Conservation (phyloP, 1,140 invertebrate species). For the Ceratina japonica region DNA sequence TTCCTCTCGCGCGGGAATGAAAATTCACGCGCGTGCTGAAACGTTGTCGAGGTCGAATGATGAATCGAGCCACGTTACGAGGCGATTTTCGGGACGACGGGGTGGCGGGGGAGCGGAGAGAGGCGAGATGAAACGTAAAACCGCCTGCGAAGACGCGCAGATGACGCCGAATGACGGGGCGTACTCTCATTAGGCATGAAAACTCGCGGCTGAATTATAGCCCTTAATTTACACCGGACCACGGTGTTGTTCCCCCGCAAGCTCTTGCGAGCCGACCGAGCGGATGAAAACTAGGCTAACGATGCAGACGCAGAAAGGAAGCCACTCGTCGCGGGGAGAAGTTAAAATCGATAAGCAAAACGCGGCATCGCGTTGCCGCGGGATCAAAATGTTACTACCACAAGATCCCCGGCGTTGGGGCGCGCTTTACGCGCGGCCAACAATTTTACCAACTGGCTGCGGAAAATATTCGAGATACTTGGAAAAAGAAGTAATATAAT, state of each 20-base stretch:
- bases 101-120: background rate
- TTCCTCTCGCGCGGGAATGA: background rate
- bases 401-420: background rate
- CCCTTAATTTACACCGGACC: constrained; percentile 59
- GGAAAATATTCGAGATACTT: too few species aligned
- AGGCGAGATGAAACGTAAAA: constrained; percentile 7
- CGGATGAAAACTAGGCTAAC: constrained; percentile 52
- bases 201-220: constrained; percentile 60
- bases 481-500: background rate
- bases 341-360: constrained; percentile 50
- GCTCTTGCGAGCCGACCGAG: constrained; percentile 34
- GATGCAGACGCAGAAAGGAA: constrained; percentile 44
- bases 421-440: background rate
- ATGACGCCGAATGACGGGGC: constrained; percentile 62
- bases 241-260: constrained; percentile 32
- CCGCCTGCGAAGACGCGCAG: constrained; percentile 62
- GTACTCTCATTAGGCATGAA: constrained; percentile 59
- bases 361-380: constrained; percentile 25
- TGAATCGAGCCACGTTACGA: constrained; percentile 57
- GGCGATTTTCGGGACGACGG: constrained; percentile 51
- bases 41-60: constrained; percentile 37
- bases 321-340: constrained; percentile 29
- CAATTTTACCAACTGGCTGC: background rate
- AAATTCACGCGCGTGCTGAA: constrained; percentile 24
- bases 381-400: constrained; percentile 12